phyloP scores from a whole-genome alignment of 2,888 invertebrate genomes.

The Creontiades dilutus region DNA sequence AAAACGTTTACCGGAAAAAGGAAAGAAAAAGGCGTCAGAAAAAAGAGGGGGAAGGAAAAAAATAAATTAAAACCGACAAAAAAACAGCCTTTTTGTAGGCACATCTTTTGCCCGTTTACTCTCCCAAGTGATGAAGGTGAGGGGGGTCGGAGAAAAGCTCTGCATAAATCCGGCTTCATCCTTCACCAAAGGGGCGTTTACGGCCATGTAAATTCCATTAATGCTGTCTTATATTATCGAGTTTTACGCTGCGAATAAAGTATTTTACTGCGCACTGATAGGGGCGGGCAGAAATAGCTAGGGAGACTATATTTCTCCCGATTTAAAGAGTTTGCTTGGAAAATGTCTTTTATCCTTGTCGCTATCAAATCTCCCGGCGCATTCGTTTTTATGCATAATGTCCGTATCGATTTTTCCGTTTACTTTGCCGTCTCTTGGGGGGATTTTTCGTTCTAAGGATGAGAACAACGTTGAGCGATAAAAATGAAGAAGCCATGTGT shows the following conservation, averaged over 20 bases:
- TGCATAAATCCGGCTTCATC: conserved; percentile 62
- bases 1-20: no score
- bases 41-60: no score
- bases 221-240: conserved; percentile 63
- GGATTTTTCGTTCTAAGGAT: no score
- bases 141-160: not conserved
- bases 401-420: not conserved
- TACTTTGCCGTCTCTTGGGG: not conserved
- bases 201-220: conserved; percentile 69
- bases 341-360: conserved; percentile 27
- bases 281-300: not conserved
- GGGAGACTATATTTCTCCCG: conserved; percentile 22
- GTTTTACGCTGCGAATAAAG: conserved; percentile 66
- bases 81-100: conserved; percentile 31
- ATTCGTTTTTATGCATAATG: conserved; percentile 33
- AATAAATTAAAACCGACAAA: not conserved
- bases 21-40: no score
- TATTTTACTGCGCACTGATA: conserved; percentile 60
- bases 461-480: no score
- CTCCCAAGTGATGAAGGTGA: conserved; percentile 1
- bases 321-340: conserved; percentile 34
- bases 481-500: no score
- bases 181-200: conserved; percentile 43
- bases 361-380: conserved; percentile 3
- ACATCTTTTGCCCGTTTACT: conserved; percentile 7